These are phyloP conservation scores for Ommatoiulus sabulosus DNA, from an alignment of 2,888 invertebrate genomes.

Conservation along the genomic window DNA sequence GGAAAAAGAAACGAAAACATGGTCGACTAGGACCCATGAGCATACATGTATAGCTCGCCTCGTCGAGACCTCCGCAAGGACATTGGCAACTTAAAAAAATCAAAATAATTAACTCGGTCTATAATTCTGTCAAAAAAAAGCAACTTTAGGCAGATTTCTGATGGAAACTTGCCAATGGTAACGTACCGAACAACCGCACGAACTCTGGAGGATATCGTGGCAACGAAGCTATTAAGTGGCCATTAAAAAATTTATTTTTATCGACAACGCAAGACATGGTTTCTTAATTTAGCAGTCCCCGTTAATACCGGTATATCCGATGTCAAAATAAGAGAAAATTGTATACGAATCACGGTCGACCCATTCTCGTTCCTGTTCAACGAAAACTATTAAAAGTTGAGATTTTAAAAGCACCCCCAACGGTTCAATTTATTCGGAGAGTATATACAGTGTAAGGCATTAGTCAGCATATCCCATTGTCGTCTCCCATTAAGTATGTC, in stretches of 20 bases:
- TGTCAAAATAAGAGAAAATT: conserved; percentile 17
- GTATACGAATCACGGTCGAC: neutral
- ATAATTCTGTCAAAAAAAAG: neutral
- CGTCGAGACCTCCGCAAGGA: neutral
- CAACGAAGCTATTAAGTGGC: neutral
- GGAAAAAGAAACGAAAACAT: neutral
- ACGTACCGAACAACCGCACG: neutral
- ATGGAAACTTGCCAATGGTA: neutral
- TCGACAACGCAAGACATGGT: neutral
- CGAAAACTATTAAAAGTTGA: neutral
- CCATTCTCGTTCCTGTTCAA: neutral
- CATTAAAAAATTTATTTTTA: neutral
- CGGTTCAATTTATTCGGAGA: neutral
- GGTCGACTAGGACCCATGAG: neutral
- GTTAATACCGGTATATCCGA: neutral
- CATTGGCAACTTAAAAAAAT: neutral
- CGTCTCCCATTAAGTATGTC: neutral
- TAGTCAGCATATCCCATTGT: neutral
- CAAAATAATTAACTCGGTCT: neutral
- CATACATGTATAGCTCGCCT: neutral
- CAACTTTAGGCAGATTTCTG: neutral
- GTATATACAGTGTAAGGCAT: too few relatives aligned
- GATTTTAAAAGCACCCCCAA: neutral
- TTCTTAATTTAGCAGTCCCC: conserved; percentile 5
- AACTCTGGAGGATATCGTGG: neutral